Percentiles rank a stretch among this genome's conserved stretches.
These are phyloP conservation scores for Merluccius polli DNA, from an alignment of 2,797 vertebrate genomes.

Conservation along the genomic window DNA sequence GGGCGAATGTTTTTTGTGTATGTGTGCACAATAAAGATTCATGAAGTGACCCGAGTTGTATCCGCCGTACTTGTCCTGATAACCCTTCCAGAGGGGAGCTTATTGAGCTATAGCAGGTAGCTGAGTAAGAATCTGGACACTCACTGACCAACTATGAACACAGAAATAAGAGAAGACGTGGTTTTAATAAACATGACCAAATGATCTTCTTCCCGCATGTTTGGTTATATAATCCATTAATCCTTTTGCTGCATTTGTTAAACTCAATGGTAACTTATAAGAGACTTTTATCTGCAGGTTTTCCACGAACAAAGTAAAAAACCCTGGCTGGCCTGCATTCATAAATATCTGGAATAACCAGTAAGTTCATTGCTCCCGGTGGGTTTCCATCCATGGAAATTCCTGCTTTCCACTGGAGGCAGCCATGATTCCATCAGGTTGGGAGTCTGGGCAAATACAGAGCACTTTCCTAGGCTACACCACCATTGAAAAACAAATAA, in stretches of 20 bases:
- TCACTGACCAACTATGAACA: slow-evolving; percentile 84
- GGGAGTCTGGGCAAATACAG: slow-evolving; percentile 32
- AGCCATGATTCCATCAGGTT: slow-evolving; percentile 25
- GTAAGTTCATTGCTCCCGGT: background rate
- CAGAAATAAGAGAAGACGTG: slow-evolving; percentile 8
- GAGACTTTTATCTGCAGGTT: background rate
- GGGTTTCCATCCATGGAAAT: slow-evolving; percentile 15
- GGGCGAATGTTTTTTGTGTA: too few relatives aligned
- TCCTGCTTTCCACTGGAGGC: slow-evolving; percentile 14
- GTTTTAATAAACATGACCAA: background rate
- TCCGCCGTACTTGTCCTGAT: too few relatives aligned
- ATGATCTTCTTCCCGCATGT: background rate
- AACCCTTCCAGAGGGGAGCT: too few relatives aligned
- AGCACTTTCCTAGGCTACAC: slow-evolving; percentile 36
- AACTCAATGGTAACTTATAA: background rate
- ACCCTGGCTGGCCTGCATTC: background rate
- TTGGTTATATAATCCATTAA: too few relatives aligned
- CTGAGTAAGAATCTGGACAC: too few relatives aligned
- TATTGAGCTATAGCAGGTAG: too few relatives aligned
- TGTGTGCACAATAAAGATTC: too few relatives aligned
- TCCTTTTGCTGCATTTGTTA: background rate
- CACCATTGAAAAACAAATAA: slow-evolving; percentile 22
- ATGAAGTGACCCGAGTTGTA: too few relatives aligned
- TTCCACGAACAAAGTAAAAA: background rate
- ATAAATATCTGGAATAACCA: background rate